Conservation (phyloP, 1,140 invertebrate genomes). For the Aphidius gifuensis region DNA sequence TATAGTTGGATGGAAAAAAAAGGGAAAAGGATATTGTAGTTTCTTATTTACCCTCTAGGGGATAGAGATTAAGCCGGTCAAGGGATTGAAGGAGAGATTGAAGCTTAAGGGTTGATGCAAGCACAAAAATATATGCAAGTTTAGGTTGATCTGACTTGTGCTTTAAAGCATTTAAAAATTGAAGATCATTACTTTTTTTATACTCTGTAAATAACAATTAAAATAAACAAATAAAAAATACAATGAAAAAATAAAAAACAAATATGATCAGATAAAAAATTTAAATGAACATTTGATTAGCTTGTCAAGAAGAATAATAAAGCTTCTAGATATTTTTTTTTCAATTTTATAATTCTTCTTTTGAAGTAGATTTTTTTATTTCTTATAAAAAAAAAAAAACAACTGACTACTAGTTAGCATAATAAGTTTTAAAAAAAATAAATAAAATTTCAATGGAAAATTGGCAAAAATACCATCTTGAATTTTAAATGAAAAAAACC, state of each 20-base stretch:
- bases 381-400: background rate
- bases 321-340: background rate
- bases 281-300: constrained; percentile 16
- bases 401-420: background rate
- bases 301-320: constrained; percentile 5
- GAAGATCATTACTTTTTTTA: background rate
- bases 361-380: background rate
- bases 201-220: constrained; percentile 5
- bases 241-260: background rate
- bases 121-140: too few relatives aligned
- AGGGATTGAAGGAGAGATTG: background rate
- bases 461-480: background rate
- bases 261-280: constrained; percentile 5
- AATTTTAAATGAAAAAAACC: too few relatives aligned
- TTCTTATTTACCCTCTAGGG: constrained; percentile 8
- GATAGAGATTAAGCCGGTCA: background rate
- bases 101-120: too few relatives aligned
- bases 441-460: background rate
- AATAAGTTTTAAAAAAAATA: background rate
- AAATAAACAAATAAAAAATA: constrained; percentile 2
- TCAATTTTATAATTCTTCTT: background rate
- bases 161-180: constrained; percentile 14
- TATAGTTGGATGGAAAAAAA: background rate
- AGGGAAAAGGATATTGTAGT: background rate
- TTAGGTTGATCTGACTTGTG: constrained; percentile 1